Evolutionary conservation across 2,113 vertebrate species (phyloP).

Genomic region (Cheilinus undulatus): DNA sequence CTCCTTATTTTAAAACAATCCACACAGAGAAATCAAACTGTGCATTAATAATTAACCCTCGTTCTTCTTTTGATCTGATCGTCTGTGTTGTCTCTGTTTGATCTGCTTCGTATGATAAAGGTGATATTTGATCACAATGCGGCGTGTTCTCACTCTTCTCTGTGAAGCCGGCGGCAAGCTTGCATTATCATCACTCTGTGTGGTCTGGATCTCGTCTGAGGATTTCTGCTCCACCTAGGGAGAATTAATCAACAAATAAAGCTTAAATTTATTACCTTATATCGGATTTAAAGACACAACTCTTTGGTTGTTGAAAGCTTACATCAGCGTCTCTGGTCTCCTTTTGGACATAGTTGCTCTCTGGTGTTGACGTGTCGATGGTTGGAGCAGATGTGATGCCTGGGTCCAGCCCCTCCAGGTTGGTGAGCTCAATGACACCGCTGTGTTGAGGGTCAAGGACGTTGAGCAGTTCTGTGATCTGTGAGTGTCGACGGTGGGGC

Average conservation of each 20-base stretch:
- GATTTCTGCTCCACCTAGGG: constrained; percentile 43
- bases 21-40: constrained; percentile 11
- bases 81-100: constrained; percentile 19
- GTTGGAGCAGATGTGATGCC: constrained; percentile 15
- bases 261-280: background rate
- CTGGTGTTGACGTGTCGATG: too few relatives aligned
- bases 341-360: background rate
- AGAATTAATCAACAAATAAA: background rate
- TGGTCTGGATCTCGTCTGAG: constrained; percentile 25
- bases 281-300: background rate
- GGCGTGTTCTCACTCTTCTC: constrained; percentile 68
- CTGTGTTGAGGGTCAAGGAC: constrained; percentile 66
- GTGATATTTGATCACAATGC: constrained; percentile 32
- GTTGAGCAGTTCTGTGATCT: constrained; percentile 74
- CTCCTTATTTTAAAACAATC: constrained; percentile 41
- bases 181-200: constrained; percentile 35
- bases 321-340: background rate
- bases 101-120: constrained; percentile 14
- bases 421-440: constrained; percentile 25
- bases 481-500: background rate
- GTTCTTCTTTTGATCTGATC: constrained; percentile 30
- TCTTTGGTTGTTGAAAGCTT: background rate
- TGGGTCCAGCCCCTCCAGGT: constrained; percentile 59
- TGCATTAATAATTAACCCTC: constrained; percentile 37
- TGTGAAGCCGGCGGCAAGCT: constrained; percentile 36